Percentiles rank a stretch among this genome's conserved stretches.
These are phyloP conservation scores for Menidia menidia DNA, from an alignment of 2,797 vertebrate genomes.

Conservation along the genomic window DNA sequence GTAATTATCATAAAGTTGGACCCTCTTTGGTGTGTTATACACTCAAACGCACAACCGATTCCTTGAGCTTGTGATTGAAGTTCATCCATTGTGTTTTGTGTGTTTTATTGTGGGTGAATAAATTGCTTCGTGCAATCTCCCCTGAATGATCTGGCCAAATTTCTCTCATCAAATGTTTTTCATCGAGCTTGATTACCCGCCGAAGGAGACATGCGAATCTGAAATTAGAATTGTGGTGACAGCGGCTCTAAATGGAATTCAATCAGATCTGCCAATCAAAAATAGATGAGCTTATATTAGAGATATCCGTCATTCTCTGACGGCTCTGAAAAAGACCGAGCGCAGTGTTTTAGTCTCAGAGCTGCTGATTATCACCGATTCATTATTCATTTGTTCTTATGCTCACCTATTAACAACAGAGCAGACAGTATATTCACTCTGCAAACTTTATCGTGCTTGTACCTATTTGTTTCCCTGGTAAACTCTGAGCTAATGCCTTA, in stretches of 20 bases:
- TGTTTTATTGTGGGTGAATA: conserved; percentile 44
- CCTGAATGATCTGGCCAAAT: conserved; percentile 65
- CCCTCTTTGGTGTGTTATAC: conserved; percentile 14
- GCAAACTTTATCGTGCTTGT: conserved; percentile 22
- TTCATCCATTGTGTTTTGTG: conserved; percentile 19
- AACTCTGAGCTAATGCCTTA: conserved; percentile 21
- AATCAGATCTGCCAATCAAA: conserved; percentile 70
- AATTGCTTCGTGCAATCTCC: conserved; percentile 52
- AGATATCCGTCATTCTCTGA: conserved; percentile 56
- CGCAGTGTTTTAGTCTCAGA: not conserved
- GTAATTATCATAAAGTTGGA: conserved; percentile 5
- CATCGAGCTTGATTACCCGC: conserved; percentile 60
- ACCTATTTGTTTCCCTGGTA: conserved; percentile 23
- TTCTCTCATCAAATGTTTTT: conserved; percentile 68
- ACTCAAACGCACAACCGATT: not conserved
- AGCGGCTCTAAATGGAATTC: conserved; percentile 60
- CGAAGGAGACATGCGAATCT: conserved; percentile 51
- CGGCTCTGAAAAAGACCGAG: conserved; percentile 31
- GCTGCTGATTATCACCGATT: conserved; percentile 5
- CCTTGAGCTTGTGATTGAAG: conserved; percentile 17
- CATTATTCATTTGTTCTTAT: conserved; percentile 25
- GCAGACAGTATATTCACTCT: not conserved
- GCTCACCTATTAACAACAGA: conserved; percentile 13
- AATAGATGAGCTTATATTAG: conserved; percentile 54
- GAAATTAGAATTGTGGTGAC: conserved; percentile 61